Evolutionary conservation across 92 coral and sea anemone species (phyloP), one percentile per base, ranked within the genome.

Genomic region (Phenganax subtilis): DNA sequence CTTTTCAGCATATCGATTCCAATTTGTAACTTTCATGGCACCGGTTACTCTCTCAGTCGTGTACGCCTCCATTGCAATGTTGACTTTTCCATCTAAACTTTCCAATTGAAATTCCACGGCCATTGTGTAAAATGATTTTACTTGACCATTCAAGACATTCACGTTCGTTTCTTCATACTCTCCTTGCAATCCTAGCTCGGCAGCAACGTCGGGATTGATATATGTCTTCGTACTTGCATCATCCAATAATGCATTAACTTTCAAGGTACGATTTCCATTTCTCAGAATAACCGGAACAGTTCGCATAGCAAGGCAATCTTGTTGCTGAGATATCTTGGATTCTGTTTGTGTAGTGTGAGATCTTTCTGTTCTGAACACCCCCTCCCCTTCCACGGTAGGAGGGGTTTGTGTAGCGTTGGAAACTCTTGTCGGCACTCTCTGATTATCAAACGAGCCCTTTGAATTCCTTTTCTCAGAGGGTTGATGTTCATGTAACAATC

Each of bases 1-100:
- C 62, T 80, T 87, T 17, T 54, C 14, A 75, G 84, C 80, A 71
- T 89, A 75, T 55, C 55, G 67, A 55, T 82, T 88, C 90, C 89
- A 90, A 20, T 90, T 87, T 28, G 85, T 70, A 3, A 90, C 87
- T 29, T 85, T 66, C 90, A 88, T 90, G 79, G 67, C 82, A 14
- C 84, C 90, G 10, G 90, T 89, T 11, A 89, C 85, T 75, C 84
- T 61, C 60, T 85, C 88, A 16, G 87, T 79, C 6, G 84, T 81
- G 80, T 80, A 88, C 80, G 88, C 89, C 61, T 86, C 76, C 12
- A 85, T 71, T n/a, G 53, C 68, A 28, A 57, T 76, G 80, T 29
- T 52, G 25, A 57, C 25, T 20, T 17, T 55, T 15, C 80, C 77
- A 16, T 75, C 67, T 75, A 17, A 6, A 75, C 80, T 87, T 79